Base-by-base conservation (phyloP, 1,140 invertebrate genomes). In the Drosophila ficusphila region DNA sequence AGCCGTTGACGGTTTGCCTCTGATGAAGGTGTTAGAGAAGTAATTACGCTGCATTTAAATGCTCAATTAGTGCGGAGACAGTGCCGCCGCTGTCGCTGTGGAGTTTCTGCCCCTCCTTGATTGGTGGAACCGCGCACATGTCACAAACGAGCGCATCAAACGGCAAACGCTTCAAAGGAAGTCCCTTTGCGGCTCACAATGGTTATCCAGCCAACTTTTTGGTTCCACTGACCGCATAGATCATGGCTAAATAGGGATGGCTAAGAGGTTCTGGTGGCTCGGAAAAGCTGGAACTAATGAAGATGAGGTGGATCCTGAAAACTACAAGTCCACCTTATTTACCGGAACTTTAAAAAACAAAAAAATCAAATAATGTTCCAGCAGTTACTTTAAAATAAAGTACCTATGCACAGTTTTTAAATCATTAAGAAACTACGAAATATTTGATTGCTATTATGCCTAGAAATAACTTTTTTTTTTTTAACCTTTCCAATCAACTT, bases 31-130 rank as follows among this genome's bases (percentile, higher is more conserved):
- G 82, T 88, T 88, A 88, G 82, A 88, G 65, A 88, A 47, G 82
- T 78, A 88, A 88, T 88, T 88, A 88, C 77, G 65, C 70, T 88
- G 82, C 82, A 88, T 88, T 88, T 88, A 88, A 88, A 88, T 88
- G 82, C 82, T 88, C 82, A 88, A 88, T 88, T 88, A 88, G 82
- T 88, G 82, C 77, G 82, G 25, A 72, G 71, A 76, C 76, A 86
- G 38, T 34, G 27, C n/a, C 21, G 27, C 27, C 31, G 2, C 31
- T 39, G 41, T 34, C 11, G n/a, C n/a, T n/a, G n/a, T n/a, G n/a
- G n/a, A n/a, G n/a, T 4, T 21, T 16, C 12, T 14, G 4, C n/a
- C 11, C 5, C 31, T 9, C 29, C 19, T 46, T 86, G 82, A 88
- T 88, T 77, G 62, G 61, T 86, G 82, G 82, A 86, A 88, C 82